These are phyloP conservation scores for Coleophora deauratella DNA, from an alignment of 2,888 invertebrate genomes.

Conservation along the genomic window DNA sequence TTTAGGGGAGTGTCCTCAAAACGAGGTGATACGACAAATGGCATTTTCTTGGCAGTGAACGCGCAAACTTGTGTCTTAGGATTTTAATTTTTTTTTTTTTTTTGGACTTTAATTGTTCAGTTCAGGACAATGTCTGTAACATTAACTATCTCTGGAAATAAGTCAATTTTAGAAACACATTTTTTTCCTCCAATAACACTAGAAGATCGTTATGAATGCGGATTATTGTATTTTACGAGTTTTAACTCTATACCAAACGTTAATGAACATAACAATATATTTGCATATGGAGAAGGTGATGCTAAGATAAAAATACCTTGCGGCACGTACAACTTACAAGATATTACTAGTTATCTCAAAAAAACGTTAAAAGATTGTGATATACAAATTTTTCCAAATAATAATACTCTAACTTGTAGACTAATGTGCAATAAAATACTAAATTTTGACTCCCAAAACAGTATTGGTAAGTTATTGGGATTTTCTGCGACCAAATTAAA, in stretches of 20 bases:
- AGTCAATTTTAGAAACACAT: conserved; percentile 1
- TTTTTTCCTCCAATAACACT: conserved; percentile 2
- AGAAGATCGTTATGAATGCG: conserved; percentile 9
- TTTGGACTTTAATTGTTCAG: background rate
- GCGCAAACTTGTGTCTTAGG: too few species aligned
- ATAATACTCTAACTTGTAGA: conserved; percentile 1
- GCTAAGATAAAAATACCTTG: conserved; percentile 6
- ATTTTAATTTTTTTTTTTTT: too few species aligned
- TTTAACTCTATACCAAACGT: conserved; percentile 9
- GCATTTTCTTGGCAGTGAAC: too few species aligned
- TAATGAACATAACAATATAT: conserved; percentile 4
- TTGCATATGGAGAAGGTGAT: conserved; percentile 4
- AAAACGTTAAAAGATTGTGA: background rate
- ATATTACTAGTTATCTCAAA: conserved; percentile 2
- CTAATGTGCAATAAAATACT: conserved; percentile 2
- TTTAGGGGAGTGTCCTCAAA: too few species aligned
- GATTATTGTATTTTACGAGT: conserved; percentile 8
- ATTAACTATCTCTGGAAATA: conserved; percentile 1
- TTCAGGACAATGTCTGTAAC: background rate
- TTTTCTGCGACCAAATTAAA: conserved; percentile 1
- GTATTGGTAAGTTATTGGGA: conserved; percentile 3
- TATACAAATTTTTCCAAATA: conserved; percentile 2
- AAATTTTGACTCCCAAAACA: conserved; percentile 2
- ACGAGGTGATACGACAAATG: too few species aligned
- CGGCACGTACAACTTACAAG: conserved; percentile 7